Conservation (phyloP, 2,888 invertebrate species). For the Acronicta alni region DNA sequence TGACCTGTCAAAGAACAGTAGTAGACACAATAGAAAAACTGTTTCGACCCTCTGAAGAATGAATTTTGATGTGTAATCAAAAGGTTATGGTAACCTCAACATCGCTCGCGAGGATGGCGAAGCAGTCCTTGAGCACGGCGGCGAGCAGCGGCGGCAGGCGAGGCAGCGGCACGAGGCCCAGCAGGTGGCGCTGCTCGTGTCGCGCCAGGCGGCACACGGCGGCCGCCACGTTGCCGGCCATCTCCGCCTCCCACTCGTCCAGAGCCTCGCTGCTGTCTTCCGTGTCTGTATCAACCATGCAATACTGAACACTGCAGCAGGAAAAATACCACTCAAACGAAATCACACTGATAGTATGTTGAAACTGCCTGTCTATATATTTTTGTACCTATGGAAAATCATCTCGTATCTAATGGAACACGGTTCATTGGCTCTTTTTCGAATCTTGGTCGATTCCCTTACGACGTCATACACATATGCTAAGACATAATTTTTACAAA, state of each 20-base stretch:
- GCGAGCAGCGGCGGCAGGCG: constrained; percentile 95
- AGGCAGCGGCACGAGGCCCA: constrained; percentile 94
- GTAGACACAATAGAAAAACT: too few relatives aligned
- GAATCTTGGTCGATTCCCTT: too few relatives aligned
- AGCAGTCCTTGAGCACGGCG: constrained; percentile 94
- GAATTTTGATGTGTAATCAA: too few relatives aligned
- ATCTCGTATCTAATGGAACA: too few relatives aligned
- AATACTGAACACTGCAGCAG: background rate
- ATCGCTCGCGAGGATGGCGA: constrained; percentile 95
- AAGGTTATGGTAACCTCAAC: constrained; percentile 91
- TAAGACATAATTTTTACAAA: too few relatives aligned
- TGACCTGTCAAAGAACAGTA: too few relatives aligned
- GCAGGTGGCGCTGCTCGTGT: constrained; percentile 95
- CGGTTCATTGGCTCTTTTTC: too few relatives aligned
- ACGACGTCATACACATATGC: too few relatives aligned
- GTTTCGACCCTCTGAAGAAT: too few relatives aligned
- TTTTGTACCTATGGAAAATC: too few relatives aligned
- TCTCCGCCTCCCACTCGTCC: constrained; percentile 79
- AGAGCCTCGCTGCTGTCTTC: constrained; percentile 76
- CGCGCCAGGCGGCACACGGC: constrained; percentile 96
- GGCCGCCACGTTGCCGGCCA: constrained; percentile 92
- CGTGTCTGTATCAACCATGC: constrained; percentile 65
- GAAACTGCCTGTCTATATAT: too few relatives aligned
- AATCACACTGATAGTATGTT: too few relatives aligned
- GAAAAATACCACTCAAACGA: background rate